Base-by-base conservation (phyloP, 1,140 invertebrate genomes). In the Thereuonema tuberculata region DNA sequence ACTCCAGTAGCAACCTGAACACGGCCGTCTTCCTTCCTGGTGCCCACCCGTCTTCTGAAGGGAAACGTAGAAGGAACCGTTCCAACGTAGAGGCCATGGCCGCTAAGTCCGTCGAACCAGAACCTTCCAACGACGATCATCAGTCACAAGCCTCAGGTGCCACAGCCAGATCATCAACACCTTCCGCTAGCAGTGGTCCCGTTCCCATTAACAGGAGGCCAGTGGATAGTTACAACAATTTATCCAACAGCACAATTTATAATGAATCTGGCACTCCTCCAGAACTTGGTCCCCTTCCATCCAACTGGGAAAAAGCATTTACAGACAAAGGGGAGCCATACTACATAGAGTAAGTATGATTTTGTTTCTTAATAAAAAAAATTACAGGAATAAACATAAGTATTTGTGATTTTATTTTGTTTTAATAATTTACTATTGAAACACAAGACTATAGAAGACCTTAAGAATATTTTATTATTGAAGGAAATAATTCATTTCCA, bases 291-390 rank as follows among this genome's bases (percentile, higher is more conserved):
- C 89, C 93, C 2, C 74, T 98, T 57, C 94, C 94, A 53, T 78
- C 82, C 9, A 95, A 96, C 75, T 98, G 94, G 94, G 93, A 98
- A 73, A 93, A 95, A 71, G 92, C 93, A 20, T 96, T 87, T 68
- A 95, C 94, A 5, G 92, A 96, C 61, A 88, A 89, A 62, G 94
- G 94, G 63, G 93, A 97, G 78, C 83, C 89, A 59, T 98, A 98
- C 76, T 98, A 96, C 70, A 98, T 98, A 67, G 93, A 98, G 93
- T 97, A 77, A 82, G 86, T 84, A n/a, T 14, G 5, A 5, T 17
- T 37, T 37, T 37, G 5, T 9, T 9, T 17, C 31, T 9, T 37
- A 37, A 5, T 59, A n/a, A 37, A 17, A 21, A 21, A 3, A 1
- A 31, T 2, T 28, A 31, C 28, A 31, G 15, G 37, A n/a, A 9